Percentiles rank a stretch among this genome's conserved stretches.
phyloP scores from a whole-genome alignment of 2,113 vertebrate genomes.

The Hepsetus odoe region DNA sequence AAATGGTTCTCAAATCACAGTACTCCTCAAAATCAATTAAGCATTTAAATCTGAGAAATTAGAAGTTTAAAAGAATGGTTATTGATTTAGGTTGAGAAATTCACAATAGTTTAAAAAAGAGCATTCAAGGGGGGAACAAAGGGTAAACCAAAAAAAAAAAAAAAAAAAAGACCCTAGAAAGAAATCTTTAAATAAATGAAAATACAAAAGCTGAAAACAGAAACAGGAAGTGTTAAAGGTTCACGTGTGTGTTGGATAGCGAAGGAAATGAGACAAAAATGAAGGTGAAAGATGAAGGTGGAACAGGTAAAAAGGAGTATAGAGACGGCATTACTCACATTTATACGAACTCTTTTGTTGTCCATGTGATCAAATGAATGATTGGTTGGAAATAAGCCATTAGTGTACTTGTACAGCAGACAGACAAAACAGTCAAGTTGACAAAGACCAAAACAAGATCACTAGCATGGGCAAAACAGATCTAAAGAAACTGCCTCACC shows the following conservation, averaged over 20 bases:
- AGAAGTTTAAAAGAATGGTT: constrained; percentile 49
- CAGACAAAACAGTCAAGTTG: constrained; percentile 71
- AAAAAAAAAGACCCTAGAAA: constrained; percentile 53
- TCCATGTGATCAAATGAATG: constrained; percentile 81
- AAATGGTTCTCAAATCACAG: background rate
- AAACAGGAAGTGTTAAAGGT: constrained; percentile 18
- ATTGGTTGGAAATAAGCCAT: constrained; percentile 84
- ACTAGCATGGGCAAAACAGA: background rate
- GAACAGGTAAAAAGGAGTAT: constrained; percentile 67
- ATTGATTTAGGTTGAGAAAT: constrained; percentile 38
- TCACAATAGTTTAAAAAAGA: constrained; percentile 59
- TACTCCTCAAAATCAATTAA: constrained; percentile 5
- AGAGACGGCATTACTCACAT: constrained; percentile 77
- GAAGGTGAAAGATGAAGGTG: constrained; percentile 58
- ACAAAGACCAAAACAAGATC: constrained; percentile 38
- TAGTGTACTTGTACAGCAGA: constrained; percentile 77
- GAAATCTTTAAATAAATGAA: constrained; percentile 31
- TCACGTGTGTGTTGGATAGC: constrained; percentile 3
- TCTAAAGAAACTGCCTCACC: no score
- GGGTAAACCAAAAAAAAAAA: constrained; percentile 63
- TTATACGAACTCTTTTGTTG: constrained; percentile 76
- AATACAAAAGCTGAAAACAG: constrained; percentile 13
- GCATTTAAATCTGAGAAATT: constrained; percentile 43
- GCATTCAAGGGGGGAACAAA: constrained; percentile 46
- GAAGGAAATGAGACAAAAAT: constrained; percentile 50